Conservation (phyloP, 2,888 invertebrate genomes). For the Perizoma flavofasciatum region DNA sequence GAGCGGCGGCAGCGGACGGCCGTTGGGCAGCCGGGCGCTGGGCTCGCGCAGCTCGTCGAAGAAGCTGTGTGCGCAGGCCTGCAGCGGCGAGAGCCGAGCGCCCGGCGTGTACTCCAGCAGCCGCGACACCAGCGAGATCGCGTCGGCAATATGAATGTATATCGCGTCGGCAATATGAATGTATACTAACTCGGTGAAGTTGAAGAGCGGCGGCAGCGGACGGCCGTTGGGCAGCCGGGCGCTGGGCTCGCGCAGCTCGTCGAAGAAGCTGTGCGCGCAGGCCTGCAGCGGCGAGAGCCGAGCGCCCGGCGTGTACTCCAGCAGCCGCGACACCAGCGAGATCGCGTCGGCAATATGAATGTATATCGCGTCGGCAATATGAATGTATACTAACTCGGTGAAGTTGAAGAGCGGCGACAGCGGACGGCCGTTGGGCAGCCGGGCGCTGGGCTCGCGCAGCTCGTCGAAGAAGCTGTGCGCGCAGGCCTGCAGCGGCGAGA, state of each 20-base stretch:
- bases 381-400: constrained; percentile 84
- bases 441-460: constrained; percentile 95
- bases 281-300: constrained; percentile 98
- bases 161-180: no score
- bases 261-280: constrained; percentile 99
- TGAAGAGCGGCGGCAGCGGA: constrained; percentile 97
- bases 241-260: constrained; percentile 96
- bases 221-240: constrained; percentile 97
- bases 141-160: no score
- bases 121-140: constrained; percentile 94
- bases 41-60: constrained; percentile 99
- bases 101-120: constrained; percentile 99
- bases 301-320: constrained; percentile 99
- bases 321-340: constrained; percentile 94
- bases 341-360: constrained; percentile 97
- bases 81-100: constrained; percentile 96
- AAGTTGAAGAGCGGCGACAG: constrained; percentile 99
- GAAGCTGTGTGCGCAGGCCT: constrained; percentile 99
- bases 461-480: constrained; percentile 99
- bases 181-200: constrained; percentile 91
- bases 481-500: constrained; percentile 98
- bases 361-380: no score
- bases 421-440: constrained; percentile 96
- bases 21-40: constrained; percentile 95
- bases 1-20: constrained; percentile 96